A percentile compares a stretch with the other conserved stretches of the same genome.
Conservation (phyloP, 2,797 vertebrate species). For the Dendrocincla fuliginosa region DNA sequence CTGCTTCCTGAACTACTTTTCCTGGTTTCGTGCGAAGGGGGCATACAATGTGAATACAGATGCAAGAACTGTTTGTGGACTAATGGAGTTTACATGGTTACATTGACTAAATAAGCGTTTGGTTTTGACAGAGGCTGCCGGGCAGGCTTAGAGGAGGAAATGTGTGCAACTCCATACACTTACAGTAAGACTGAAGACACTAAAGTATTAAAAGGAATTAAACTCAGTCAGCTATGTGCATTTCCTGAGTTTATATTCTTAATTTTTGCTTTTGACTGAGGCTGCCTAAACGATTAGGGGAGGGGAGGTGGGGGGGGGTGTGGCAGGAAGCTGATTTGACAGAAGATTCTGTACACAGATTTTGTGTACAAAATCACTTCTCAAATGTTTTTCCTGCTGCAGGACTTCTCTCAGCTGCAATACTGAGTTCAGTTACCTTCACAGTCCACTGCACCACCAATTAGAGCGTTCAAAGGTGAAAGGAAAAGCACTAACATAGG, state of each 20-base stretch:
- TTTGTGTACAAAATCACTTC: background rate
- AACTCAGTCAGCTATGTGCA: background rate
- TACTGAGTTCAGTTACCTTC: background rate
- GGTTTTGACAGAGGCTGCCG: background rate
- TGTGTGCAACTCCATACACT: background rate
- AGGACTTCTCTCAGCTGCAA: background rate
- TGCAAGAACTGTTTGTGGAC: background rate
- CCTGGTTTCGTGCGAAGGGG: background rate
- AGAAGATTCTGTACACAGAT: background rate
- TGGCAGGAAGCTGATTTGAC: background rate
- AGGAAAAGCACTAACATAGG: background rate
- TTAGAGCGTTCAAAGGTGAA: background rate
- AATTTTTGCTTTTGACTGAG: background rate
- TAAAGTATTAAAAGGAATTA: background rate
- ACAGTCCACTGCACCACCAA: background rate
- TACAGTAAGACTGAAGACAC: background rate
- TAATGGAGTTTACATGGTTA: background rate
- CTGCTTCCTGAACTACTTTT: background rate
- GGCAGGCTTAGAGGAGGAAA: background rate
- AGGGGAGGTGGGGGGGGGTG: accelerated
- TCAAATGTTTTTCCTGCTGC: background rate
- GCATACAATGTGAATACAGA: background rate
- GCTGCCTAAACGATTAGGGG: background rate
- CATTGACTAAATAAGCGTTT: background rate
- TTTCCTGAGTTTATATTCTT: background rate